A percentile compares a stretch with the other conserved stretches of the same genome.
Conservation (phyloP, 1,140 invertebrate species). For the Bombus affinis region DNA sequence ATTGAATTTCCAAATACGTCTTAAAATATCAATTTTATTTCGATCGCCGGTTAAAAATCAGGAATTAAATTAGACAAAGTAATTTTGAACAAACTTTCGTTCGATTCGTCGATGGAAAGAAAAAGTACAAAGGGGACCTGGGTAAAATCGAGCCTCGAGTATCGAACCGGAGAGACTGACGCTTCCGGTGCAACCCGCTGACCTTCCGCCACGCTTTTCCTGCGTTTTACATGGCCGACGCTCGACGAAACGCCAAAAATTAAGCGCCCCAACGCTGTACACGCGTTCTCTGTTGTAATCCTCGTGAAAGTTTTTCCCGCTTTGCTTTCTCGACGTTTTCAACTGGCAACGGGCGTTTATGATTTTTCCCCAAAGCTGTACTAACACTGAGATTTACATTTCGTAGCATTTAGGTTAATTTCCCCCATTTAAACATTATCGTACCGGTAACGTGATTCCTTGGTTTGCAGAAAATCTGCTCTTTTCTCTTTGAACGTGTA, state of each 20-base stretch:
- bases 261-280: not conserved
- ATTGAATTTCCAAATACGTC: too few relatives aligned
- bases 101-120: not conserved
- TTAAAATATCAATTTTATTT: too few relatives aligned
- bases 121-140: not conserved
- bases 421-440: too few relatives aligned
- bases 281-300: not conserved
- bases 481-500: too few relatives aligned
- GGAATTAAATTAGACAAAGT: too few relatives aligned
- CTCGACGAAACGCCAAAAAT: not conserved
- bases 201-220: not conserved
- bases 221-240: constrained; percentile 7
- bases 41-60: too few relatives aligned
- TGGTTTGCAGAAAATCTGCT: too few relatives aligned
- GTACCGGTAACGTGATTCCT: too few relatives aligned
- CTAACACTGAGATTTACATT: too few relatives aligned
- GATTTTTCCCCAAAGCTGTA: too few relatives aligned
- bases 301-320: not conserved
- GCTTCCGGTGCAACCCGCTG: not conserved
- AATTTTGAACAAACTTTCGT: not conserved
- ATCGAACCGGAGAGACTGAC: not conserved
- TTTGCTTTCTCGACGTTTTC: not conserved
- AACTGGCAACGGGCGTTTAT: not conserved
- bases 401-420: too few relatives aligned
- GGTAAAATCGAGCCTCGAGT: not conserved